A percentile compares a stretch with the other conserved stretches of the same genome.
Evolutionary conservation across 2,888 invertebrate genomes (phyloP).

Genomic region (Agonum fuliginosum): DNA sequence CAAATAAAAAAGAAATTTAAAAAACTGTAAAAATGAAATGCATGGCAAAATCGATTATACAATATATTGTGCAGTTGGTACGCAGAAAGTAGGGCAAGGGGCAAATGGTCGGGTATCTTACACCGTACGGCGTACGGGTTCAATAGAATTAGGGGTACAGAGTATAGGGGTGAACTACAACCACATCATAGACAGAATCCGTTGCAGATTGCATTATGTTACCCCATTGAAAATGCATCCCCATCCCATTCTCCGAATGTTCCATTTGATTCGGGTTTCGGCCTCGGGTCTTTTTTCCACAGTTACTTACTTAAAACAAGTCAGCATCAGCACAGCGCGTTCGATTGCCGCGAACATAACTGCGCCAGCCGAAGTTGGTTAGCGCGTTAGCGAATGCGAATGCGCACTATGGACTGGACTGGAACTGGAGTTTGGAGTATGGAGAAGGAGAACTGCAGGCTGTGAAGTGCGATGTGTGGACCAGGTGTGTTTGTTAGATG

Average conservation of each 20-base stretch:
- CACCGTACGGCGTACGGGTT: background rate
- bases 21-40: too few relatives aligned
- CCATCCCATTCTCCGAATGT: too few relatives aligned
- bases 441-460: too few relatives aligned
- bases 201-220: conserved; percentile 55
- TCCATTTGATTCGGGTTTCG: conserved; percentile 54
- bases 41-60: too few relatives aligned
- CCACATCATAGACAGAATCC: conserved; percentile 35
- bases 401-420: too few relatives aligned
- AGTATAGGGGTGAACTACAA: conserved; percentile 11
- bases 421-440: too few relatives aligned
- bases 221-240: conserved; percentile 57
- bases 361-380: background rate
- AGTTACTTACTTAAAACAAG: conserved; percentile 50
- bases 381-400: too few relatives aligned
- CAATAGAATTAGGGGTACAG: background rate
- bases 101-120: conserved; percentile 6
- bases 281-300: conserved; percentile 47
- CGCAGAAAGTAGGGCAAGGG: conserved; percentile 18
- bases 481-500: background rate
- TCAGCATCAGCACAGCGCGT: conserved; percentile 21
- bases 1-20: too few relatives aligned
- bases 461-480: too few relatives aligned
- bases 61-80: background rate
- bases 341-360: background rate